A percentile compares a stretch with the other conserved stretches of the same genome.
These are phyloP conservation scores for Pempheris klunzingeri DNA, from an alignment of 2,797 vertebrate species.

Conservation along the genomic window DNA sequence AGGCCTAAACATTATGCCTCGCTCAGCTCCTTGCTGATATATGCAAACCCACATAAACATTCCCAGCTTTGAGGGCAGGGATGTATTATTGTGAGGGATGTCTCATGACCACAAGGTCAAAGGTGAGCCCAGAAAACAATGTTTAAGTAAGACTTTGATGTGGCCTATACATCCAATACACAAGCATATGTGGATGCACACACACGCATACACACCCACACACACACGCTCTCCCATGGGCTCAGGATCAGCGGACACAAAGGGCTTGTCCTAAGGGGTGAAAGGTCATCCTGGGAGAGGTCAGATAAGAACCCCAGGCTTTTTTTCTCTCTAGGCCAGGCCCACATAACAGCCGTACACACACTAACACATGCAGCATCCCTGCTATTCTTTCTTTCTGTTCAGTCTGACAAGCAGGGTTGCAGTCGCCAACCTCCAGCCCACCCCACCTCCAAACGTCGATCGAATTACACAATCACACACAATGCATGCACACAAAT, in stretches of 20 bases:
- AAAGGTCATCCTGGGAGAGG: slow-evolving; percentile 79
- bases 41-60: slow-evolving; percentile 56
- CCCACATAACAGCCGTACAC: slow-evolving; percentile 71
- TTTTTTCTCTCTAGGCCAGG: slow-evolving; percentile 69
- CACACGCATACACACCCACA: slow-evolving; percentile 38
- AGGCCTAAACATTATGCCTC: background rate
- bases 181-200: slow-evolving; percentile 12
- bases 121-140: slow-evolving; percentile 89
- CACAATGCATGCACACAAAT: slow-evolving; percentile 7
- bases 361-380: slow-evolving; percentile 54
- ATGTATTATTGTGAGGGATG: slow-evolving; percentile 69
- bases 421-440: slow-evolving; percentile 43
- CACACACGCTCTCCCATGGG: slow-evolving; percentile 66
- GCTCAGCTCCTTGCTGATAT: slow-evolving; percentile 38
- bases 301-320: slow-evolving; percentile 83
- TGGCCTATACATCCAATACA: slow-evolving; percentile 69
- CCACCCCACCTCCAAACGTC: slow-evolving; percentile 17
- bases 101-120: slow-evolving; percentile 85
- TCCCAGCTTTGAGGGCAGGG: slow-evolving; percentile 65
- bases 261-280: slow-evolving; percentile 77
- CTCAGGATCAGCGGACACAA: slow-evolving; percentile 74
- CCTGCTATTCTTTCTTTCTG: slow-evolving; percentile 60
- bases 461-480: slow-evolving; percentile 50
- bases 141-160: slow-evolving; percentile 92
- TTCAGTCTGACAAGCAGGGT: slow-evolving; percentile 45